These are phyloP conservation scores for Sinocyclocheilus anshuiensis DNA, from an alignment of 2,113 vertebrate species.

Conservation along the genomic window DNA sequence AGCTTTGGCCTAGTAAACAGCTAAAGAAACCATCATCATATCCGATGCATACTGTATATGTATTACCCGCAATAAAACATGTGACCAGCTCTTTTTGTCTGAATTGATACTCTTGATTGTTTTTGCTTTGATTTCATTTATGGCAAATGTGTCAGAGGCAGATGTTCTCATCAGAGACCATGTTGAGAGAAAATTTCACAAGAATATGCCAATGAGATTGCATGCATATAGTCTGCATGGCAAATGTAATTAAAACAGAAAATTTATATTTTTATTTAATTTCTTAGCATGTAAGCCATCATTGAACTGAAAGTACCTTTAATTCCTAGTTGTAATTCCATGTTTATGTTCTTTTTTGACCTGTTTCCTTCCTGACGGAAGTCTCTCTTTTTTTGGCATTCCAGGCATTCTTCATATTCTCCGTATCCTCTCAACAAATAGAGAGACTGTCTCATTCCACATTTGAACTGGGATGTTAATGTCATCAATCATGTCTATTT, in stretches of 20 bases:
- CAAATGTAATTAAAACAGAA: background rate
- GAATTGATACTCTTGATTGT: background rate
- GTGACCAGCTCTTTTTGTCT: background rate
- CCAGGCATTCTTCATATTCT: conserved; percentile 40
- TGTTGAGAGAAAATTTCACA: background rate
- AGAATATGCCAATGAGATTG: background rate
- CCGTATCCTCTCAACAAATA: background rate
- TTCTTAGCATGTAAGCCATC: background rate
- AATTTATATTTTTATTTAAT: background rate
- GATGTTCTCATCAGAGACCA: background rate
- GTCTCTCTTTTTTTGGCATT: conserved; percentile 25
- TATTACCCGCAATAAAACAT: background rate
- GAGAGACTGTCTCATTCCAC: background rate
- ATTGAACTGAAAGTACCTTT: background rate
- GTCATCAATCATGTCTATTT: conserved; percentile 7
- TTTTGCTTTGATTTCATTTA: background rate
- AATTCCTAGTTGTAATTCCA: background rate
- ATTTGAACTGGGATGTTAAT: conserved; percentile 23
- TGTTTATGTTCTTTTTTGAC: conserved; percentile 9
- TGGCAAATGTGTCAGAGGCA: background rate
- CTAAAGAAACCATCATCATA: background rate
- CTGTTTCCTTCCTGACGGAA: conserved; percentile 34
- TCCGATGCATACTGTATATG: background rate
- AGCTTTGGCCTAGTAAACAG: conserved; percentile 26
- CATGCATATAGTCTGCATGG: background rate